Base-by-base conservation (phyloP, 2,797 vertebrate species). In the Myiothlypis chrysogaster region DNA sequence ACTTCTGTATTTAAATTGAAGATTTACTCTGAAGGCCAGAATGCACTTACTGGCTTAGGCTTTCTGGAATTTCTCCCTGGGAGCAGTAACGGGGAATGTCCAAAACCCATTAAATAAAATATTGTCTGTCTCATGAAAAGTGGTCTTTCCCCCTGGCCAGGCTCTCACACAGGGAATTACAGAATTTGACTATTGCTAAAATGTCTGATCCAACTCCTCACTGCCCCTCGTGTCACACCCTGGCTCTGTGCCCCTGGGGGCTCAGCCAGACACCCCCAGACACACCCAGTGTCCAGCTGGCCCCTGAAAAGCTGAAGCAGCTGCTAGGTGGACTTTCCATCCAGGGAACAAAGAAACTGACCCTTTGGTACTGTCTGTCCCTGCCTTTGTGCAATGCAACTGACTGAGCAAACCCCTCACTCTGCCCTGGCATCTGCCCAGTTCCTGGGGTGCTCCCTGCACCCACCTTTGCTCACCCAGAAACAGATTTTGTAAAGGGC, bases 11-110 rank as follows among this genome's bases (percentile, higher is more conserved):
- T 93, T 66, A 57, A 94, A 89, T 5, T 49, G 52, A 72, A 66
- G 55, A 49, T 65, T 83, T 78, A 61, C 52, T 78, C 84, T 77
- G 87, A 44, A 75, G 91, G 81, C 59, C 92, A 83, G 81, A 87
- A 91, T 49, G 81, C 70, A 71, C 50, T 49, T 72, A 30, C 28
- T 92, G 47, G 23, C 41, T 73, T 43, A 63, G 47, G 59, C 28
- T 75, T 76, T 78, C 73, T 94, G 90, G 70, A 78, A 78, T 60
- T 71, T 92, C 85, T 90, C 78, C 88, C 82, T 81, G 93, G 94
- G 87, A 95, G 65, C 66, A 72, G 64, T 53, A 83, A 76, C 37
- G 27, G 53, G 70, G 34, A 89, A 92, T 23, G 22, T 76, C 89
- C 82, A 78, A 91, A 73, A 41, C 50, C 43, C n/a, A 43, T 47